A percentile compares a stretch with the other conserved stretches of the same genome.
phyloP scores from a whole-genome alignment of 1,140 invertebrate species.

The Triops cancriformis region DNA sequence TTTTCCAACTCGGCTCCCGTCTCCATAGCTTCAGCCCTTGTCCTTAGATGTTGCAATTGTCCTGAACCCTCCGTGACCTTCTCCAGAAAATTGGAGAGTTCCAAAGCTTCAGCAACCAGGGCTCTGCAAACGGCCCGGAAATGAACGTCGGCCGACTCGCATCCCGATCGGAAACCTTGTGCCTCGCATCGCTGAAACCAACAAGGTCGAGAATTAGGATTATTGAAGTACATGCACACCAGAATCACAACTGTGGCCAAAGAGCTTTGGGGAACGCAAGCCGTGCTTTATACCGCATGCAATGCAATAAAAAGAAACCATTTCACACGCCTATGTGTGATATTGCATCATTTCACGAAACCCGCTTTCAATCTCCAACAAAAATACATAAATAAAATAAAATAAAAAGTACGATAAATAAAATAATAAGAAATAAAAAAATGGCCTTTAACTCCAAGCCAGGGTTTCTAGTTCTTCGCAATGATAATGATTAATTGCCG shows the following conservation, averaged over 20 bases:
- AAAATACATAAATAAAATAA: background rate
- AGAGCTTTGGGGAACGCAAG: background rate
- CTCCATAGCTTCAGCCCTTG: background rate
- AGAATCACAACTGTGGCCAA: background rate
- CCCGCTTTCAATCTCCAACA: background rate
- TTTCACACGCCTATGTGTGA: background rate
- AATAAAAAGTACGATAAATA: background rate
- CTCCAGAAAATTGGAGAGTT: slow-evolving; percentile 79
- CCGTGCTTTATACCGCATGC: background rate
- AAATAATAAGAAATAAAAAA: background rate
- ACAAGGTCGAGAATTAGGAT: background rate
- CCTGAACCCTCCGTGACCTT: slow-evolving; percentile 47
- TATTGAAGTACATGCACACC: background rate
- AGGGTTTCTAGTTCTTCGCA: background rate
- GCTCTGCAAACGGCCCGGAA: slow-evolving; percentile 85
- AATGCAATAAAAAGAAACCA: background rate
- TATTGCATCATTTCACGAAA: background rate
- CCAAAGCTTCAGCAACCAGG: slow-evolving; percentile 77
- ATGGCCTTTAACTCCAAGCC: background rate
- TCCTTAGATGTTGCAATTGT: slow-evolving; percentile 22
- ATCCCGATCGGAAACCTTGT: slow-evolving; percentile 14
- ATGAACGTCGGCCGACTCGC: slow-evolving; percentile 61
- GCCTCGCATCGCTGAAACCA: slow-evolving; percentile 16
- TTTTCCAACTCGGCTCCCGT: slow-evolving; percentile 56
- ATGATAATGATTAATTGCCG: background rate